phyloP scores from a whole-genome alignment of 1,140 invertebrate species.

The Hermetia illucens region DNA sequence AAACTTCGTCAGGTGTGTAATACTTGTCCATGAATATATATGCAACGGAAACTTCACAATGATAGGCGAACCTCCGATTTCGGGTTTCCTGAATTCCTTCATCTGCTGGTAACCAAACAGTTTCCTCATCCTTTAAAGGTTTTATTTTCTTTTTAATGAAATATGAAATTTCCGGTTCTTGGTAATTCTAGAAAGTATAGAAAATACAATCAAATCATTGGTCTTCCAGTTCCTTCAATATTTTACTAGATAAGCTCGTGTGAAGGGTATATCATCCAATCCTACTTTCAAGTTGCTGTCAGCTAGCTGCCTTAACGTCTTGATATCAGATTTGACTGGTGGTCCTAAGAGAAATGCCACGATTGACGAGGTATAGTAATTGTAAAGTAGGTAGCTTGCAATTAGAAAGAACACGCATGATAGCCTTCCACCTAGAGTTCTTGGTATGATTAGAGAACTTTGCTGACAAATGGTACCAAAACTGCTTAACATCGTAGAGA shows the following conservation, averaged over 20 bases:
- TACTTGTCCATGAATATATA: constrained; percentile 16
- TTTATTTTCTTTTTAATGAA: neutral
- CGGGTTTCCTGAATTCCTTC: constrained; percentile 14
- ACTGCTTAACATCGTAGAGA: constrained; percentile 20
- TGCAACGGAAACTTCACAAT: constrained; percentile 15
- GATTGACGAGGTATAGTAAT: constrained; percentile 26
- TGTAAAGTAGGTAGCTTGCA: constrained; percentile 20
- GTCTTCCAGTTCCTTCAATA: too few relatives aligned
- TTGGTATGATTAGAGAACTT: constrained; percentile 18
- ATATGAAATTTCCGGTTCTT: too few relatives aligned
- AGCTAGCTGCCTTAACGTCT: constrained; percentile 20
- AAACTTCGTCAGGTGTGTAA: constrained; percentile 22
- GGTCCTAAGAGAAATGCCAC: constrained; percentile 19
- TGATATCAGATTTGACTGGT: constrained; percentile 19
- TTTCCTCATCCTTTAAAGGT: neutral
- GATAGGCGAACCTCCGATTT: constrained; percentile 19
- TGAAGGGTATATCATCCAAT: constrained; percentile 16
- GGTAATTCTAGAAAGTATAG: too few relatives aligned
- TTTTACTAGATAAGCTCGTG: constrained; percentile 15
- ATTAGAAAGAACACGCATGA: constrained; percentile 19
- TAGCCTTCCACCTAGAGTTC: constrained; percentile 21
- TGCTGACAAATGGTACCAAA: constrained; percentile 23
- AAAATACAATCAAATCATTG: too few relatives aligned
- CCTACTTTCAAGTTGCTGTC: constrained; percentile 22
- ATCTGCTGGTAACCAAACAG: constrained; percentile 15